A percentile compares a stretch with the other conserved stretches of the same genome.
These are phyloP conservation scores for Etia nguti DNA, from an alignment of 2,113 vertebrate species.

Conservation along the genomic window DNA sequence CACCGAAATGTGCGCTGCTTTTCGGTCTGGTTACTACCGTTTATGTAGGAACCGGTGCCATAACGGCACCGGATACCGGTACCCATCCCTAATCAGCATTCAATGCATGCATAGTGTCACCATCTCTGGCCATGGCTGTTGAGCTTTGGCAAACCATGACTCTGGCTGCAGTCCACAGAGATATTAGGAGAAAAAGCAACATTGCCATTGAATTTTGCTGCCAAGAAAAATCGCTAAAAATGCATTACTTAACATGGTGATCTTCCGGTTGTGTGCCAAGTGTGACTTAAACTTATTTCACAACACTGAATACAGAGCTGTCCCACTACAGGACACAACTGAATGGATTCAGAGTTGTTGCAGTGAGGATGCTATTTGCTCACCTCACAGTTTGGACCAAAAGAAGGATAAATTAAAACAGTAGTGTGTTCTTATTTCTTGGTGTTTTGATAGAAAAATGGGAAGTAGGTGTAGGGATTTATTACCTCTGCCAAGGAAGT, in stretches of 20 bases:
- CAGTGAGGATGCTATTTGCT: not conserved
- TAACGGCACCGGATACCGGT: too few species aligned
- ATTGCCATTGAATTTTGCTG: not conserved
- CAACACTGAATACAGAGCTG: not conserved
- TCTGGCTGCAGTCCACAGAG: not conserved
- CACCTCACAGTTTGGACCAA: not conserved
- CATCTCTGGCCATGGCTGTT: not conserved
- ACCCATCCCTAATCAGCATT: not conserved
- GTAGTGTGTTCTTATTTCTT: not conserved
- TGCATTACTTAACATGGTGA: not conserved
- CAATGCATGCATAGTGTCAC: not conserved
- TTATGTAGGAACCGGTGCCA: too few species aligned
- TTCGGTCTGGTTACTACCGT: too few species aligned
- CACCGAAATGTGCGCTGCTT: too few species aligned
- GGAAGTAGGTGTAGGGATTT: not conserved
- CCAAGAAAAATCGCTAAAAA: not conserved
- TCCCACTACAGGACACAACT: not conserved
- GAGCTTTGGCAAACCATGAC: not conserved
- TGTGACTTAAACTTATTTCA: not conserved
- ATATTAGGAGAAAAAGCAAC: not conserved
- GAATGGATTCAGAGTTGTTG: not conserved
- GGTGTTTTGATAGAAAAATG: not conserved
- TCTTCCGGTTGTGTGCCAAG: not conserved
- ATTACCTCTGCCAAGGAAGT: rapidly evolving
- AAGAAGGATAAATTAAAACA: not conserved